These are phyloP conservation scores for Phalanger gymnotis DNA, from an alignment of 2,797 vertebrate genomes.

Conservation along the genomic window DNA sequence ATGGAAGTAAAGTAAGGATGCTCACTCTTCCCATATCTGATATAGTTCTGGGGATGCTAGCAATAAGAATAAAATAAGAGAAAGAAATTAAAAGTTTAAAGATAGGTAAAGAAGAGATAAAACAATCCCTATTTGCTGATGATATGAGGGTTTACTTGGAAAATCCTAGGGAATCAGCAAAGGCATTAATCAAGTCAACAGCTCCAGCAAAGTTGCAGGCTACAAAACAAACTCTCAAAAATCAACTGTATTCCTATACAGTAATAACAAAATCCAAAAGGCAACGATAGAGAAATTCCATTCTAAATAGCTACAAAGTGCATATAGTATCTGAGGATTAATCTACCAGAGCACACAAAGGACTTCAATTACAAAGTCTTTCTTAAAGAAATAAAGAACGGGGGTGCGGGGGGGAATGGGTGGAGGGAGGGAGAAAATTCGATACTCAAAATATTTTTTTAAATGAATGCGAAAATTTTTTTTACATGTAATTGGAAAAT, in stretches of 20 bases:
- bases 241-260: constrained; percentile 58
- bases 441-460: neutral
- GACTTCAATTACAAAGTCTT: constrained; percentile 40
- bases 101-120: neutral
- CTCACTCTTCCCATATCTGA: neutral
- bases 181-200: constrained; percentile 37
- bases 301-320: constrained; percentile 52
- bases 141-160: neutral
- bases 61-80: neutral
- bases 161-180: neutral
- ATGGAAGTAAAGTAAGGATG: neutral
- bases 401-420: too few relatives aligned
- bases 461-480: neutral
- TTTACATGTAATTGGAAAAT: neutral
- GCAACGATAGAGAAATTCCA: constrained; percentile 27
- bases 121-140: neutral
- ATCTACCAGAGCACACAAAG: constrained; percentile 57
- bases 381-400: constrained; percentile 13
- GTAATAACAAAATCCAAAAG: constrained; percentile 39
- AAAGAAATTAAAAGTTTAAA: neutral
- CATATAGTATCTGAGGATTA: constrained; percentile 38
- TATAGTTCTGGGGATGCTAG: neutral
- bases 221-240: constrained; percentile 47
- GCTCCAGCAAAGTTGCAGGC: constrained; percentile 45
- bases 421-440: neutral